Evolutionary conservation across 2,888 invertebrate species (phyloP).

Genomic region (Peribatodes rhomboidaria): DNA sequence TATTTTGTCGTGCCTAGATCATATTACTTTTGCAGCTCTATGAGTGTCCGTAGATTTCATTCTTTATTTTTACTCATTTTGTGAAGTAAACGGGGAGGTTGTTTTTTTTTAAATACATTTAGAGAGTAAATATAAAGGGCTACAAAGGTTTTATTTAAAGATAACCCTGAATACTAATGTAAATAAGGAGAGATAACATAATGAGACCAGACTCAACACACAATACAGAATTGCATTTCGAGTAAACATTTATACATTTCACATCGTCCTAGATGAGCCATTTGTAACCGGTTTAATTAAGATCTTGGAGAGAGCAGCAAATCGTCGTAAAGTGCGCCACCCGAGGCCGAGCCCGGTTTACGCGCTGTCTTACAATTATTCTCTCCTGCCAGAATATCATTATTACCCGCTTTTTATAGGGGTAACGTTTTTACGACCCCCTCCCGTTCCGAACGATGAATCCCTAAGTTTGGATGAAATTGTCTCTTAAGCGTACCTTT

Average conservation of each 20-base stretch:
- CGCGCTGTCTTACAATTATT: slow-evolving; percentile 70
- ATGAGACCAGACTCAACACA: background rate
- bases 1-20: too few relatives aligned
- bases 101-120: too few relatives aligned
- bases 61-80: too few relatives aligned
- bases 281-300: slow-evolving; percentile 66
- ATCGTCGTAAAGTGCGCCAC: slow-evolving; percentile 64
- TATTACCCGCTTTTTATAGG: slow-evolving; percentile 70
- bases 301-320: slow-evolving; percentile 54
- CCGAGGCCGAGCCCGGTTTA: slow-evolving; percentile 54
- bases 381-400: slow-evolving; percentile 69
- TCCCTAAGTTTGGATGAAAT: slow-evolving; percentile 49
- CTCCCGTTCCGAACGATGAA: slow-evolving; percentile 48
- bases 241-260: slow-evolving; percentile 40
- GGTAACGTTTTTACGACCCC: slow-evolving; percentile 66
- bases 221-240: slow-evolving; percentile 14
- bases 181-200: slow-evolving; percentile 1
- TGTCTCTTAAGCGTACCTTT: slow-evolving; percentile 47
- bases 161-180: background rate
- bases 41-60: too few relatives aligned
- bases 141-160: too few relatives aligned
- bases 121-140: too few relatives aligned
- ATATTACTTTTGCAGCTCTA: too few relatives aligned
- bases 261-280: slow-evolving; percentile 39
- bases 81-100: too few relatives aligned